Base-by-base conservation (phyloP, 2,888 invertebrate species). In the Caenorhabditis sp. region DNA sequence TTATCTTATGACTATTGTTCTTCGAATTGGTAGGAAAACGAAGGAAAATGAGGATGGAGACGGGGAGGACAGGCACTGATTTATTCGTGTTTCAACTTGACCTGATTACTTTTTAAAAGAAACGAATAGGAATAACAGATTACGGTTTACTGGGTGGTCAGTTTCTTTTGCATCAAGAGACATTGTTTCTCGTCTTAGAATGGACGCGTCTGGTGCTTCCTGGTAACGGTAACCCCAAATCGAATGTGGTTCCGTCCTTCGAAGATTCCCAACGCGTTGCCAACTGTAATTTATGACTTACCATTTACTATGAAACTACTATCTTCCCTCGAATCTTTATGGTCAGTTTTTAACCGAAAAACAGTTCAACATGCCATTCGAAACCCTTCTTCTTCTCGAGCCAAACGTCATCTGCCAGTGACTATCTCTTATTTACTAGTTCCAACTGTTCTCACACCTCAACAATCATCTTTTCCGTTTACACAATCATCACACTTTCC, bases 41-140 rank as follows among this genome's bases (percentile, higher is more conserved):
- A 55, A 64, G 35, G 13, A 47, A 18, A 20, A 35, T 22, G 53
- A n/a, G 26, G 26, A 35, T n/a, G 4, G 47, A 15, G 20, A n/a
- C n/a, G n/a, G n/a, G n/a, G 32, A 13, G 40, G 13, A 13, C 11
- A 24, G 35, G 32, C 50, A 69, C 77, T 68, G 68, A 77, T 68
- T 62, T 64, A 68, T 55, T 55, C 58, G 28, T 26, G 26, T 22
- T 74, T 51, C 74, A 74, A 60, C 51, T 62, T 77, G 61, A 74
- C 74, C 74, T 74, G 64, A 65, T 74, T 74, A 62, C 26, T 62
- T 55, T 62, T 62, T 70, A n/a, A n/a, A 65, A 65, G 32, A 32
- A n/a, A 32, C 40, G 24, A 64, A 35, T 20, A 64, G n/a, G n/a
- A n/a, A n/a, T n/a, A n/a, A n/a, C n/a, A n/a, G 64, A 64, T 64